These are phyloP conservation scores for Frankliniella intonsa DNA, from an alignment of 2,888 invertebrate genomes.

Conservation along the genomic window DNA sequence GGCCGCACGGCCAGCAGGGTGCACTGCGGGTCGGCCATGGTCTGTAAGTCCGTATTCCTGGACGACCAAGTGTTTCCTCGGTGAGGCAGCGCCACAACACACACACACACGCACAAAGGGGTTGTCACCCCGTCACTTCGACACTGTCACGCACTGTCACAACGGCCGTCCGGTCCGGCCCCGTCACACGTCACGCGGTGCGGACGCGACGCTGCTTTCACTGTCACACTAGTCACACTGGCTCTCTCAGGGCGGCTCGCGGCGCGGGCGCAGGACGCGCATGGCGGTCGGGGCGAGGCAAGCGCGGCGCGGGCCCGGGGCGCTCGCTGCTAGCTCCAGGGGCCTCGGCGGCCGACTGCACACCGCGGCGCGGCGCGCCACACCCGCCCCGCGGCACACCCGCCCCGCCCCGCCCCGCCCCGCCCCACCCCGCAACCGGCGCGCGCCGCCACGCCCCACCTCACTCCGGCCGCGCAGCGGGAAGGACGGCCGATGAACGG, in stretches of 20 bases:
- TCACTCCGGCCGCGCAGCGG: too few relatives aligned
- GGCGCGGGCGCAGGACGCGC: constrained; percentile 36
- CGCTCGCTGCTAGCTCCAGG: constrained; percentile 17
- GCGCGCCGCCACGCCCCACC: background rate
- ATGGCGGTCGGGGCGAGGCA: constrained; percentile 35
- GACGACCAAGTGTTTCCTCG: too few relatives aligned
- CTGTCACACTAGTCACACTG: background rate
- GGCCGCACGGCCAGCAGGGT: constrained; percentile 36
- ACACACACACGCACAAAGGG: background rate
- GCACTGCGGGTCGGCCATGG: constrained; percentile 33
- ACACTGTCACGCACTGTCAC: background rate
- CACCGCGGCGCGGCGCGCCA: constrained; percentile 7
- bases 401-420: constrained; percentile 28
- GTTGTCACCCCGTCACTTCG: background rate
- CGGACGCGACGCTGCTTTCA: too few relatives aligned
- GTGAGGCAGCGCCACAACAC: background rate
- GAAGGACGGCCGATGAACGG: too few relatives aligned
- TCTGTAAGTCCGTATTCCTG: background rate
- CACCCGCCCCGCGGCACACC: constrained; percentile 7
- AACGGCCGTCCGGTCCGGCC: background rate
- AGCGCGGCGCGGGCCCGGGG: constrained; percentile 27
- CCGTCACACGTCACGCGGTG: background rate
- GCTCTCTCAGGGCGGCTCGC: constrained; percentile 31
- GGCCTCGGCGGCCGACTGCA: constrained; percentile 28
- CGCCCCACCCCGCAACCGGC: constrained; percentile 25